Percentiles rank a stretch among this genome's conserved stretches.
phyloP scores from a whole-genome alignment of 2,113 vertebrate genomes.

The Neogobius melanostomus region DNA sequence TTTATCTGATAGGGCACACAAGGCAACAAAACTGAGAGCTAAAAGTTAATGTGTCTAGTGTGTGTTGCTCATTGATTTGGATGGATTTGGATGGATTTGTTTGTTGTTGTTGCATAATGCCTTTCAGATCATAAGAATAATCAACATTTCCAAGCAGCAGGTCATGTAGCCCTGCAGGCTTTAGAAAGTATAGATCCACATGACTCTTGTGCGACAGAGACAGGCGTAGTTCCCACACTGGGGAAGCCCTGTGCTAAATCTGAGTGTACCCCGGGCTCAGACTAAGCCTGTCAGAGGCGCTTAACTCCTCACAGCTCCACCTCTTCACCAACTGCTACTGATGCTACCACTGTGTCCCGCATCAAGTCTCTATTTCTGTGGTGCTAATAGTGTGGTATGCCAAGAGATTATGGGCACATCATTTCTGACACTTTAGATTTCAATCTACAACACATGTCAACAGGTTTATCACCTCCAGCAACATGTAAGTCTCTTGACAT shows the following conservation, averaged over 20 bases:
- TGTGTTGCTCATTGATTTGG: too few species aligned
- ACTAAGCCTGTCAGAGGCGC: conserved; percentile 39
- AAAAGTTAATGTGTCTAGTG: neutral
- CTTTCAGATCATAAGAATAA: too few species aligned
- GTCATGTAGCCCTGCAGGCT: neutral
- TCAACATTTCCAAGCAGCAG: neutral
- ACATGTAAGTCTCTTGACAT: too few species aligned
- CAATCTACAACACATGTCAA: too few species aligned
- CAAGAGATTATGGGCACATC: too few species aligned
- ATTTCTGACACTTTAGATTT: too few species aligned
- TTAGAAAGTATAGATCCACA: neutral
- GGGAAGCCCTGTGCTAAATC: conserved; percentile 54
- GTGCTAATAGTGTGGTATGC: conserved; percentile 14
- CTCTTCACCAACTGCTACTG: conserved; percentile 8
- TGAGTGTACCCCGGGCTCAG: conserved; percentile 26
- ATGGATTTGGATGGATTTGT: too few species aligned
- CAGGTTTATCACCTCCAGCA: too few species aligned
- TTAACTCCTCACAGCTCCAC: conserved; percentile 38
- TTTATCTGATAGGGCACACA: neutral
- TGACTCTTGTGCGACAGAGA: conserved; percentile 14
- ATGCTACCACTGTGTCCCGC: conserved; percentile 18
- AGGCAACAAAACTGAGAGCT: neutral
- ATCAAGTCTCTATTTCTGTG: conserved; percentile 2
- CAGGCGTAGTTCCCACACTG: conserved; percentile 23
- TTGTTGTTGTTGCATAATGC: too few species aligned